These are phyloP conservation scores for Agrypnia vestita DNA, from an alignment of 1,140 invertebrate genomes.

Conservation along the genomic window DNA sequence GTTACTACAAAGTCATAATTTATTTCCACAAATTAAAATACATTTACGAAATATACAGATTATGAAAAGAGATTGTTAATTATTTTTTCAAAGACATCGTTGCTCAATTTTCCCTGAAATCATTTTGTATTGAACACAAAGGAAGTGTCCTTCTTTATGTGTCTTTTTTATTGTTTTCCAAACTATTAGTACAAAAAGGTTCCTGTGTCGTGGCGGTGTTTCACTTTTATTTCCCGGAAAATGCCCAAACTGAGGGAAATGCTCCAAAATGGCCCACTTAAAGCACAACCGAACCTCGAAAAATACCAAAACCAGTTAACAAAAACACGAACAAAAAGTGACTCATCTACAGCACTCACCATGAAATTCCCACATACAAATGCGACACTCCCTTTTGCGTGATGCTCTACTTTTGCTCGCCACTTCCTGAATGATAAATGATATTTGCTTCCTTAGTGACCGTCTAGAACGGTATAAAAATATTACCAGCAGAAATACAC, in stretches of 20 bases:
- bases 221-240: conserved; percentile 35
- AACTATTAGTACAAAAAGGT: conserved; percentile 35
- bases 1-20: too few relatives aligned
- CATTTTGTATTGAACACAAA: neutral
- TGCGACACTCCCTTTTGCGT: neutral
- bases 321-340: neutral
- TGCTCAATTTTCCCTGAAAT: too few relatives aligned
- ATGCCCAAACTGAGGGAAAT: conserved; percentile 16
- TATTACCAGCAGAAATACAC: neutral
- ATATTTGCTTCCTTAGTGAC: conserved; percentile 34
- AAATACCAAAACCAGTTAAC: neutral
- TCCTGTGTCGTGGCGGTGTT: conserved; percentile 8
- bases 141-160: conserved; percentile 31
- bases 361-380: neutral
- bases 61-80: too few relatives aligned
- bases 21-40: too few relatives aligned
- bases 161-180: conserved; percentile 35
- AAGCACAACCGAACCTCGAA: neutral
- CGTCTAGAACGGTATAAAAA: neutral
- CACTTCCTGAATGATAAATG: conserved; percentile 15
- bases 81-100: too few relatives aligned
- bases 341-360: neutral
- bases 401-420: neutral
- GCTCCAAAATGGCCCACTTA: conserved; percentile 25
- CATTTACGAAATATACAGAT: too few relatives aligned